These are phyloP conservation scores for Haliclona indistincta DNA, from an alignment of 37 sponge, comb jelly and placozoan genomes.

Conservation along the genomic window DNA sequence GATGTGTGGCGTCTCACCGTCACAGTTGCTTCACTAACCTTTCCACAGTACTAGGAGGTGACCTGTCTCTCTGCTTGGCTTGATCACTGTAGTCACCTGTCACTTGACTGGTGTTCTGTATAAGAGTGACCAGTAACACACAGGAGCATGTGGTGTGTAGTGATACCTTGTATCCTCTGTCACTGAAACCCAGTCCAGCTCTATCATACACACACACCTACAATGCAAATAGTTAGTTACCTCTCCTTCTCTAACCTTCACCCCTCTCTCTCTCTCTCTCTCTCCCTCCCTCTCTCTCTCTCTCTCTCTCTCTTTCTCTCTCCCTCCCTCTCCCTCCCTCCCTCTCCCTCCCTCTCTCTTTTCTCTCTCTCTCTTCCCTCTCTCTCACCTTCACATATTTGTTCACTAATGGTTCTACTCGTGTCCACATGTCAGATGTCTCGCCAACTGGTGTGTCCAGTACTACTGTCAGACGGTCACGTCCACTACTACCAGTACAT, in stretches of 20 bases:
- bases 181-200: constrained; percentile 71
- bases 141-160: not conserved
- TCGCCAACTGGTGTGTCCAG: constrained; percentile 65
- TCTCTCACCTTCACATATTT: constrained; percentile 44
- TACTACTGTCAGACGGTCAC: constrained; percentile 43
- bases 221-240: too few species aligned
- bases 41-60: not conserved
- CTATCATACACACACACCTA: constrained; percentile 72
- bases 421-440: constrained; percentile 54
- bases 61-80: constrained; percentile 7
- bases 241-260: not conserved
- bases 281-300: constrained; percentile 7
- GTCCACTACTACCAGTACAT: constrained; percentile 58
- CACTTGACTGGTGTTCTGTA: constrained; percentile 48
- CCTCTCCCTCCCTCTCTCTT: constrained; percentile 8
- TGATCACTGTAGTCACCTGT: constrained; percentile 40
- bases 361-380: not conserved
- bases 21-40: not conserved
- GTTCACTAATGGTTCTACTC: constrained; percentile 48
- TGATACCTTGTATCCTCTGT: constrained; percentile 53
- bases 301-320: not conserved
- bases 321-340: constrained; percentile 1
- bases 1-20: too few species aligned
- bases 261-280: not conserved
- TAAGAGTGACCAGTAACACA: constrained; percentile 1